These are phyloP conservation scores for Microhierax caerulescens DNA, from an alignment of 2,797 vertebrate genomes.

Conservation along the genomic window DNA sequence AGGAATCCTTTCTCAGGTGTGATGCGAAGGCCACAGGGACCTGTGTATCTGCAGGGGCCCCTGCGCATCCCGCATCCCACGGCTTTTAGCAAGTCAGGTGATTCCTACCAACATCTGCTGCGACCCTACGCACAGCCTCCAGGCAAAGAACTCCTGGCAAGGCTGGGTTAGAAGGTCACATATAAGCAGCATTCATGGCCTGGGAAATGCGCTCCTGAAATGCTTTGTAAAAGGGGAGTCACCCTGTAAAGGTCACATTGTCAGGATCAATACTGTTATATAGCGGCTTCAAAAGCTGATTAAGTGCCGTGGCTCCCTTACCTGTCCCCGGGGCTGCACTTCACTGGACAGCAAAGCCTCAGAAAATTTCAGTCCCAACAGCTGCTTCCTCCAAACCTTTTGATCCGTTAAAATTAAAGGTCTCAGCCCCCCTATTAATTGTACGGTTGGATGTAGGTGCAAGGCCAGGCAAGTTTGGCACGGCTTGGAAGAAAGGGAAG, in stretches of 20 bases:
- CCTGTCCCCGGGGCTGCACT: background rate
- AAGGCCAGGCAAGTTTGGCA: background rate
- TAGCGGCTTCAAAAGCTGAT: background rate
- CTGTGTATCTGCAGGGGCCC: background rate
- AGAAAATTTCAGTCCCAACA: background rate
- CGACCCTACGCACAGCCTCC: background rate
- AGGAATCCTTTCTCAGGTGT: background rate
- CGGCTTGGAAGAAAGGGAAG: background rate
- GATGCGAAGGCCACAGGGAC: background rate
- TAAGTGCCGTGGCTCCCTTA: background rate
- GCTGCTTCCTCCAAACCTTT: background rate
- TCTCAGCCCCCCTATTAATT: background rate
- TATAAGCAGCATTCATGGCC: background rate
- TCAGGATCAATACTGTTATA: background rate
- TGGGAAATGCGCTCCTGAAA: constrained; percentile 1
- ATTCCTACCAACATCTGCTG: background rate
- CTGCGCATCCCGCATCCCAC: rapidly evolving
- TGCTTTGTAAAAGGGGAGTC: background rate
- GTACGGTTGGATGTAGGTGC: background rate
- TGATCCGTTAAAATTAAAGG: constrained; percentile 44
- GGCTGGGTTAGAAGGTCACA: constrained; percentile 15
- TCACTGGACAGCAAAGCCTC: background rate
- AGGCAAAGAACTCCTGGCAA: background rate
- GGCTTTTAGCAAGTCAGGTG: background rate
- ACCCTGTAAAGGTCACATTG: background rate